Evolutionary conservation across 2,113 vertebrate genomes (phyloP).

Genomic region (Excalfactoria chinensis): DNA sequence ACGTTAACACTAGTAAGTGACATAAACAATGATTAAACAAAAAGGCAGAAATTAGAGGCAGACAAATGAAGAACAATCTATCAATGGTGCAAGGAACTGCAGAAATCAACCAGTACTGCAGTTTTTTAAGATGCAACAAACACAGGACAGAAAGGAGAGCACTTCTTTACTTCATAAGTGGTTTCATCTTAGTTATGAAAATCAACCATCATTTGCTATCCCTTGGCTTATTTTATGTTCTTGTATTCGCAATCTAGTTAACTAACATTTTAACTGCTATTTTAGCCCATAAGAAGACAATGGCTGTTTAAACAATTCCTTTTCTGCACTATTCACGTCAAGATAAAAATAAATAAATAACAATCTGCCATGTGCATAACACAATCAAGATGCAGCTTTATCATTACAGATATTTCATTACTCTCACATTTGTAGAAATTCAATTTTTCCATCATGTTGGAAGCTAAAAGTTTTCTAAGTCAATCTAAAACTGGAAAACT

Average conservation of each 20-base stretch:
- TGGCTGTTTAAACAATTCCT: neutral
- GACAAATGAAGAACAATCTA: neutral
- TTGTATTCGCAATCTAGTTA: neutral
- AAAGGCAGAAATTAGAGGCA: neutral
- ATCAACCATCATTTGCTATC: neutral
- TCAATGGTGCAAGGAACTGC: neutral
- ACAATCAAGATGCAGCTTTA: fast-evolving
- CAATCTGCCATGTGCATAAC: fast-evolving
- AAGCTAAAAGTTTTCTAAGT: neutral
- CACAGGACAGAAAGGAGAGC: neutral
- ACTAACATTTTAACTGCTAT: neutral
- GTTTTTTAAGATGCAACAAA: neutral
- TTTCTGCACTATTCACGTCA: neutral
- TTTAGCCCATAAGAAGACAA: neutral
- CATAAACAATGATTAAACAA: neutral
- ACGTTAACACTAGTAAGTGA: neutral
- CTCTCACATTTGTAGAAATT: neutral
- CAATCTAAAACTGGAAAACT: neutral
- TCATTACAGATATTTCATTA: neutral
- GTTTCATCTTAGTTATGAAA: neutral
- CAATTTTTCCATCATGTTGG: neutral
- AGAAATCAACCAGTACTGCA: neutral
- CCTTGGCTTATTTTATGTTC: neutral
- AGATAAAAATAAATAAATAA: neutral
- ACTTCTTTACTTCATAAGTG: neutral